Conservation (phyloP, 1,140 invertebrate genomes). For the Campoletis sonorensis region DNA sequence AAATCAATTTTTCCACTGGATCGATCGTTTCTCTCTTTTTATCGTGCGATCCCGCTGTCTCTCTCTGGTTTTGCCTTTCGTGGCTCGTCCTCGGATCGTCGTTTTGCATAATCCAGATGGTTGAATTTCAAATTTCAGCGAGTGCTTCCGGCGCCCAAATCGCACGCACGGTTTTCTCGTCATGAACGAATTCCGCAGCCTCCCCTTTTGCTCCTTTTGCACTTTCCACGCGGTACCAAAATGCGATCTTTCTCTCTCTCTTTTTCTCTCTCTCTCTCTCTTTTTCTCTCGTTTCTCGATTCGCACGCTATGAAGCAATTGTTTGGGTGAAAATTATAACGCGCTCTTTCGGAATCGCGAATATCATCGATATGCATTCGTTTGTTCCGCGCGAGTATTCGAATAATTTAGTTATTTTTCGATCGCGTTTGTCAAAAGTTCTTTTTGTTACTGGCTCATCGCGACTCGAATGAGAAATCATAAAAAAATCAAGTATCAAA, state of each 20-base stretch:
- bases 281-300: background rate
- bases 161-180: conserved; percentile 42
- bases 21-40: conserved; percentile 13
- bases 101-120: conserved; percentile 62
- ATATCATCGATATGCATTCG: conserved; percentile 21
- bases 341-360: conserved; percentile 26
- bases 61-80: background rate
- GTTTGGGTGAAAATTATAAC: conserved; percentile 39
- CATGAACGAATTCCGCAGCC: conserved; percentile 29
- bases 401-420: background rate
- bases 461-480: background rate
- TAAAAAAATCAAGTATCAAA: background rate
- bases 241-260: too few relatives aligned
- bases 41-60: background rate
- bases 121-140: conserved; percentile 62
- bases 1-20: conserved; percentile 60
- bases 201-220: background rate
- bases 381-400: conserved; percentile 13
- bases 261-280: too few relatives aligned
- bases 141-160: conserved; percentile 42
- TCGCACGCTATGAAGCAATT: background rate
- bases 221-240: background rate
- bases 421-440: background rate
- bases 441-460: background rate
- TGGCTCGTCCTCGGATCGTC: conserved; percentile 43